A percentile compares a stretch with the other conserved stretches of the same genome.
These are phyloP conservation scores for Nymphalis io DNA, from an alignment of 1,140 invertebrate genomes.

Conservation along the genomic window DNA sequence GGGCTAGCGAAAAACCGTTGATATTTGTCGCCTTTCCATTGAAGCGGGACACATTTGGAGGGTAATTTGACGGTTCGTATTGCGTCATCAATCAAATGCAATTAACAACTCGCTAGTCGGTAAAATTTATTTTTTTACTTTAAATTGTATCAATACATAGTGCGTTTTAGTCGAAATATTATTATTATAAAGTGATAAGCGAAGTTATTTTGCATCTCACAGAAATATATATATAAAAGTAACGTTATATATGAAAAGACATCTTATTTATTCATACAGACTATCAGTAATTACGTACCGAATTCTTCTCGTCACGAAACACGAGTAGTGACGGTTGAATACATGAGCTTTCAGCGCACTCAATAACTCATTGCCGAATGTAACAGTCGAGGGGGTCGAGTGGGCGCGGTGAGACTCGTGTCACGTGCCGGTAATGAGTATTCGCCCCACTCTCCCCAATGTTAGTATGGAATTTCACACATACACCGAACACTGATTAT, in stretches of 20 bases:
- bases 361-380: constrained; percentile 79
- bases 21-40: constrained; percentile 59
- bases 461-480: constrained; percentile 74
- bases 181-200: neutral
- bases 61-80: constrained; percentile 74
- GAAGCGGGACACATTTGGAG: constrained; percentile 55
- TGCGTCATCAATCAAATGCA: constrained; percentile 73
- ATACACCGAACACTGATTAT: constrained; percentile 66
- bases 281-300: constrained; percentile 29
- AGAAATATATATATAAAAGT: neutral
- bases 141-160: neutral
- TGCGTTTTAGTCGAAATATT: neutral
- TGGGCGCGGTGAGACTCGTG: constrained; percentile 63
- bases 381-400: constrained; percentile 58
- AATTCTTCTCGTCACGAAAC: constrained; percentile 38
- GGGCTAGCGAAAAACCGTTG: constrained; percentile 60
- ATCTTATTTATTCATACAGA: constrained; percentile 3
- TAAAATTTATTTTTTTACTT: constrained; percentile 23
- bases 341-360: constrained; percentile 72
- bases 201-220: neutral
- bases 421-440: constrained; percentile 78
- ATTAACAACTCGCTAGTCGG: constrained; percentile 53
- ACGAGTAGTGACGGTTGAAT: constrained; percentile 54
- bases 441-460: constrained; percentile 52
- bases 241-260: neutral